These are phyloP conservation scores for Quadroppia sp. DNA, from an alignment of 2,888 invertebrate species.

Conservation along the genomic window DNA sequence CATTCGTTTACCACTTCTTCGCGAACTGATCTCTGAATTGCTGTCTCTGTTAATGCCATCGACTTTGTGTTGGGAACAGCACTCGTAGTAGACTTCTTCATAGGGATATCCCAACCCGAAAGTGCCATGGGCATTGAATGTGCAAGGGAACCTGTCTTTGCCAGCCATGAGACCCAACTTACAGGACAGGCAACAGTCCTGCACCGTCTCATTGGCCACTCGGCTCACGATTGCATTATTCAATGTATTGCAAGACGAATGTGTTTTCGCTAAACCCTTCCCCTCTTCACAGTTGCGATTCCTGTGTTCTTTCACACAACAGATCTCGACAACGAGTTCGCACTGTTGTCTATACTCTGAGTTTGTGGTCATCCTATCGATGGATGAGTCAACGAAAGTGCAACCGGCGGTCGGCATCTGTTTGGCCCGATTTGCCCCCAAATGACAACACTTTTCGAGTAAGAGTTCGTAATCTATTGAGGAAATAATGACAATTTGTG, in stretches of 20 bases:
- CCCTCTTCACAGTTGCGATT: constrained; percentile 20
- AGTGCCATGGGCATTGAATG: constrained; percentile 52
- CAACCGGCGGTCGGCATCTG: constrained; percentile 24
- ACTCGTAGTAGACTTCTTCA: constrained; percentile 30
- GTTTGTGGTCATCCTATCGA: constrained; percentile 5
- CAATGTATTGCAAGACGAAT: not conserved
- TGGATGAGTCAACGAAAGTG: not conserved
- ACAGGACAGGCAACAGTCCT: constrained; percentile 64
- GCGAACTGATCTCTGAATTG: not conserved
- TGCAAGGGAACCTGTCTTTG: constrained; percentile 58
- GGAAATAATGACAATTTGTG: not conserved
- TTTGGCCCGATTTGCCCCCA: constrained; percentile 31
- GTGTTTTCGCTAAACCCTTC: constrained; percentile 10
- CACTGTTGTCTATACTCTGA: constrained; percentile 30
- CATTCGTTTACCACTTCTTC: constrained; percentile 16
- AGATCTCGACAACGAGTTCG: constrained; percentile 29
- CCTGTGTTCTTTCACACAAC: constrained; percentile 25
- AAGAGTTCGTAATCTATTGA: constrained; percentile 41
- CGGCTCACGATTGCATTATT: not conserved
- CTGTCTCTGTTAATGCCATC: not conserved
- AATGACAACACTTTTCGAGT: constrained; percentile 41
- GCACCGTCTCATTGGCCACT: constrained; percentile 42
- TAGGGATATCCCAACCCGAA: constrained; percentile 23
- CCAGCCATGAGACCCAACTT: constrained; percentile 62
- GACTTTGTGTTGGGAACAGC: constrained; percentile 13